A percentile compares a stretch with the other conserved stretches of the same genome.
These are phyloP conservation scores for Oenanthe melanoleuca DNA, from an alignment of 2,113 vertebrate genomes.

Conservation along the genomic window DNA sequence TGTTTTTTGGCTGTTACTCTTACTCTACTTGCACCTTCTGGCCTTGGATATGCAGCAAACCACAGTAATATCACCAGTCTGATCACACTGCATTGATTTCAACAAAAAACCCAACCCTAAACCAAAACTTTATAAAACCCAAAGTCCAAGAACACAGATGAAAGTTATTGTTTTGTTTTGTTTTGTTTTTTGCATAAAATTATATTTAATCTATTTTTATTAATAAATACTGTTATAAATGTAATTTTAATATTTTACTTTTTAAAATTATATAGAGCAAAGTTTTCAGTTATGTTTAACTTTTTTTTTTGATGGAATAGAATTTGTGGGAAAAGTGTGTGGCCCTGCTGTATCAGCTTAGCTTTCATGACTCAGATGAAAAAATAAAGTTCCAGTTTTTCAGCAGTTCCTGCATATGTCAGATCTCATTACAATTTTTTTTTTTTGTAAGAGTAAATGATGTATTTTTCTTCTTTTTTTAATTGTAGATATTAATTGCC, in stretches of 20 bases:
- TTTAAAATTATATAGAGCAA: not conserved
- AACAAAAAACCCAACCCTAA: not conserved
- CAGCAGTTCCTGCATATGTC: not conserved
- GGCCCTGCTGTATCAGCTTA: not conserved
- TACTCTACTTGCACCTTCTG: not conserved
- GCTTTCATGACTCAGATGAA: not conserved
- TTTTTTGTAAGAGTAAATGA: not conserved
- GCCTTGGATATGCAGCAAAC: not conserved
- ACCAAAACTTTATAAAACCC: not conserved
- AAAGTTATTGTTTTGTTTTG: not conserved
- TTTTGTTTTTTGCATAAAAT: not conserved
- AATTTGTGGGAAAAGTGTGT: not conserved
- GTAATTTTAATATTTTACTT: not conserved
- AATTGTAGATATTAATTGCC: not conserved
- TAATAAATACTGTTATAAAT: not conserved
- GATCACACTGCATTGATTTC: not conserved
- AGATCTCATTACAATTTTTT: not conserved
- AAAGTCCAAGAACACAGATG: not conserved
- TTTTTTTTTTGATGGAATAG: not conserved
- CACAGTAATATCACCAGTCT: not conserved
- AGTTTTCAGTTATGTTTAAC: accelerated
- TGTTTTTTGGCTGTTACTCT: not conserved
- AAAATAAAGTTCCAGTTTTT: not conserved
- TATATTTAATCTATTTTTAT: not conserved
- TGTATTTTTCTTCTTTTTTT: not conserved